These are phyloP conservation scores for Rhynchophorus ferrugineus DNA, from an alignment of 1,140 invertebrate genomes.

Conservation along the genomic window DNA sequence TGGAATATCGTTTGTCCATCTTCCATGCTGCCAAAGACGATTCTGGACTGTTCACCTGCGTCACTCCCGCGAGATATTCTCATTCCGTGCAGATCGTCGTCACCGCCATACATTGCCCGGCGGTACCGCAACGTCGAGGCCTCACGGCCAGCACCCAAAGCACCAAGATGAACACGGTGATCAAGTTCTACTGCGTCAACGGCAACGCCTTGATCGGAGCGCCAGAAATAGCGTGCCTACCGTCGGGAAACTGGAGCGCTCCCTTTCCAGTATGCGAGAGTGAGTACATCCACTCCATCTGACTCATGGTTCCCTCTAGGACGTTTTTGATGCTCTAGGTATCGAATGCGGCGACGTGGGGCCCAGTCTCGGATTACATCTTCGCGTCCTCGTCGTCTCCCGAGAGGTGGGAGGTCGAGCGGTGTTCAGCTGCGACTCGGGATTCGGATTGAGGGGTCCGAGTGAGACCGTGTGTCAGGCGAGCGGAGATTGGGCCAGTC, in stretches of 20 bases:
- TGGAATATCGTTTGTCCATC: slow-evolving; percentile 77
- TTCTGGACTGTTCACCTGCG: slow-evolving; percentile 71
- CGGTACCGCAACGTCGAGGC: slow-evolving; percentile 58
- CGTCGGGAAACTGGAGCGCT: slow-evolving; percentile 77
- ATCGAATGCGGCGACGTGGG: slow-evolving; percentile 69
- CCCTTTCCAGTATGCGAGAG: slow-evolving; percentile 74
- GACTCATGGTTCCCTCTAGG: no score
- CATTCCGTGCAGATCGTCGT: slow-evolving; percentile 75
- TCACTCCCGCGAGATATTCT: slow-evolving; percentile 69
- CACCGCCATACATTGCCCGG: slow-evolving; percentile 67
- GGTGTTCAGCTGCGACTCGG: slow-evolving; percentile 70
- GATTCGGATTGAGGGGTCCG: slow-evolving; percentile 68
- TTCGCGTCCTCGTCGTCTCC: slow-evolving; percentile 62
- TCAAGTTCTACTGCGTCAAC: slow-evolving; percentile 70
- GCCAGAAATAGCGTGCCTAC: slow-evolving; percentile 61
- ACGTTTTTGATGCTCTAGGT: no score
- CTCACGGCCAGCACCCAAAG: slow-evolving; percentile 59
- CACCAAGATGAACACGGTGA: slow-evolving; percentile 65
- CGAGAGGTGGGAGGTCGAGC: slow-evolving; percentile 68
- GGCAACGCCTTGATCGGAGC: slow-evolving; percentile 74
- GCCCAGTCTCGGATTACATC: slow-evolving; percentile 43
- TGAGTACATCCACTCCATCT: no score
- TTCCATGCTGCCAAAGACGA: slow-evolving; percentile 70
- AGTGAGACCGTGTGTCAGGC: slow-evolving; percentile 67
- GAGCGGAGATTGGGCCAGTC: slow-evolving; percentile 70